Base-by-base conservation (phyloP, 2,797 vertebrate genomes). In the Varecia variegata region DNA sequence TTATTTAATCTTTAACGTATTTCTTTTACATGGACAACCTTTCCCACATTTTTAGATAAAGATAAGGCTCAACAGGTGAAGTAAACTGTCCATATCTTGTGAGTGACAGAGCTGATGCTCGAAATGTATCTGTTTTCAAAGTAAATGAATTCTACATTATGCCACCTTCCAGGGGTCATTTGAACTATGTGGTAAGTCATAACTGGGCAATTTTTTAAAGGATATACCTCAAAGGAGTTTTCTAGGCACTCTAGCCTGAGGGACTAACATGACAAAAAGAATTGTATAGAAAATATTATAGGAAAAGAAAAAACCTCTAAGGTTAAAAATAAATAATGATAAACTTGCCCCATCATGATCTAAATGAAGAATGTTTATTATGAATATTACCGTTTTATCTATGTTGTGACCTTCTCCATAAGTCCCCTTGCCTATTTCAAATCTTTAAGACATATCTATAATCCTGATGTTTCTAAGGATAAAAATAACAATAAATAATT, bases 311-410 rank as follows among this genome's bases (percentile, higher is more conserved):
- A 87, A 52, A 8, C 40, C n/a, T 67, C 43, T 88, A 58, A 83
- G 62, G 32, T 4, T 71, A 83, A 83, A 70, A 13, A 68, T 94
- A 76, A 88, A 81, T 88, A 83, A 91, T 92, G 32, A 96, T 87
- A 79, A 67, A 95, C 32, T 83, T 74, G 10, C 1, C 35, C 30
- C 14, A 89, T 77, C 18, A 56, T 60, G 9, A 70, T 85, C 67
- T 73, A 86, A 67, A 82, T n/a, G 14, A 80, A n/a, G 13, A 77
- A 79, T 18, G 23, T 65, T 32, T 88, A 68, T 62, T 92, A 83
- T 58, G 23, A 82, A 13, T 76, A 79, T 82, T 88, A 67, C 0
- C 43, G 90, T 79, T 80, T 21, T 68, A 3, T 62, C 60, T 73
- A 58, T 76, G 20, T 27, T 96, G 15, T 82, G 2, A 14, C 13